Conservation (phyloP, 1,140 invertebrate genomes). For the Lepidurus arcticus region DNA sequence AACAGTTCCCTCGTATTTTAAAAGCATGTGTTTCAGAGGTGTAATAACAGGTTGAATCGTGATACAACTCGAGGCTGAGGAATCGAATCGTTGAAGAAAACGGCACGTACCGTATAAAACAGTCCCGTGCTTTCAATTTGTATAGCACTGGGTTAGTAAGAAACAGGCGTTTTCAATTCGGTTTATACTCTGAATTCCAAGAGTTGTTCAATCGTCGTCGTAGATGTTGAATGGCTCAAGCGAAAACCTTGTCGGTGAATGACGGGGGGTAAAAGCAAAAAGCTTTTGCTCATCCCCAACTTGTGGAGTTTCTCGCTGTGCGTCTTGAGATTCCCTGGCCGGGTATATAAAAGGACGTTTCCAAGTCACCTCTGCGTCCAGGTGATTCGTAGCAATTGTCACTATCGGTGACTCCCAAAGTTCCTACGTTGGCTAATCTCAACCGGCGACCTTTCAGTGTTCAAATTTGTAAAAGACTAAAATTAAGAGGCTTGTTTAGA, state of each 20-base stretch:
- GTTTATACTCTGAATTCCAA: too few relatives aligned
- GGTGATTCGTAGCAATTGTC: constrained; percentile 6
- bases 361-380: constrained; percentile 12
- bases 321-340: background rate
- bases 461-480: background rate
- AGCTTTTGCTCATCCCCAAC: background rate
- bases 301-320: background rate
- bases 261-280: background rate
- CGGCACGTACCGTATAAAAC: too few relatives aligned
- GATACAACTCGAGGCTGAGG: too few relatives aligned
- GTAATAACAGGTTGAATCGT: too few relatives aligned
- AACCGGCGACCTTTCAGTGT: background rate
- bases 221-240: too few relatives aligned
- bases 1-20: too few relatives aligned
- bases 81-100: too few relatives aligned
- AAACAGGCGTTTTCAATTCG: too few relatives aligned
- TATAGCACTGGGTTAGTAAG: too few relatives aligned
- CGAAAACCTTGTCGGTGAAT: background rate
- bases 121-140: too few relatives aligned
- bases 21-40: too few relatives aligned
- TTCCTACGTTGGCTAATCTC: background rate
- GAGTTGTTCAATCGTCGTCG: too few relatives aligned
- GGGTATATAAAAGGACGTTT: constrained; percentile 15
- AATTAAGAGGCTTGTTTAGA: background rate
- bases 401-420: background rate